These are phyloP conservation scores for Ranitomeya imitator DNA, from an alignment of 2,113 vertebrate species.

Conservation along the genomic window DNA sequence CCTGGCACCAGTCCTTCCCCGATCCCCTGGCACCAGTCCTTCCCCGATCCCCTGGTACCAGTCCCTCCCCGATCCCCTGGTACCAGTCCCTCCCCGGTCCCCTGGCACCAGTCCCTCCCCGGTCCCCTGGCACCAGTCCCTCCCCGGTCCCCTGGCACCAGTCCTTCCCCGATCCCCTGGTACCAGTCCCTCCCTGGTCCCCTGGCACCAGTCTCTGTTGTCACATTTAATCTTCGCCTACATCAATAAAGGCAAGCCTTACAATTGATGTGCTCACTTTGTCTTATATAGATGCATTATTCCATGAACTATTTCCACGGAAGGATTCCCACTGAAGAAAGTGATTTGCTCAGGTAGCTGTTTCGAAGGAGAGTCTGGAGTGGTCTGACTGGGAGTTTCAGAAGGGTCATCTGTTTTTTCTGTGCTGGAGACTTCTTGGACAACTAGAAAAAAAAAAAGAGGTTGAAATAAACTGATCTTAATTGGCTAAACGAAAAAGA, in stretches of 20 bases:
- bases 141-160: too few relatives aligned
- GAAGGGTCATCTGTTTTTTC: constrained; percentile 57
- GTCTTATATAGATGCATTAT: constrained; percentile 99
- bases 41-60: too few relatives aligned
- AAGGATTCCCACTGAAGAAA: constrained; percentile 97
- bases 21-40: too few relatives aligned
- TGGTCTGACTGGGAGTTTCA: constrained; percentile 57
- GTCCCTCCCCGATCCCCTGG: too few relatives aligned
- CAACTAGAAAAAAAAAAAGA: constrained; percentile 59
- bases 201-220: background rate
- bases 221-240: background rate
- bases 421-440: constrained; percentile 63
- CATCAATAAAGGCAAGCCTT: background rate
- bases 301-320: constrained; percentile 95
- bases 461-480: background rate
- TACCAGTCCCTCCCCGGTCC: too few relatives aligned
- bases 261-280: constrained; percentile 79
- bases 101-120: too few relatives aligned
- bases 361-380: constrained; percentile 88
- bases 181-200: too few relatives aligned
- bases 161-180: too few relatives aligned
- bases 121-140: too few relatives aligned
- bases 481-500: background rate
- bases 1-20: too few relatives aligned
- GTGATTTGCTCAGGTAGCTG: constrained; percentile 96